Evolutionary conservation across 2,888 invertebrate genomes (phyloP).

Genomic region (Cryptocephalus moraei): DNA sequence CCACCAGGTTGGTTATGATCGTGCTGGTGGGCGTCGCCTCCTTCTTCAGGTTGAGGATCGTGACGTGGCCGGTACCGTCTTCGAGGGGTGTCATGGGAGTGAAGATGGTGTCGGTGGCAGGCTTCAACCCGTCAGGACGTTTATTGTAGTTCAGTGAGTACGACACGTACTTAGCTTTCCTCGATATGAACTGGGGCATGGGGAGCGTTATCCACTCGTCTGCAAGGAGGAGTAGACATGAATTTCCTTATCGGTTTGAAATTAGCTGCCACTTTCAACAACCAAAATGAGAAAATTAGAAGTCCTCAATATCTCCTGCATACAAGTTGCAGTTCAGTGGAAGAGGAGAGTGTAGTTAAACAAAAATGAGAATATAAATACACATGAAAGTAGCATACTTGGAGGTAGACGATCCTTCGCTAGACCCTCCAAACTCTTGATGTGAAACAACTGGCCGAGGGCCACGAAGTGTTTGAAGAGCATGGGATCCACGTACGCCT

Average conservation of each 20-base stretch:
- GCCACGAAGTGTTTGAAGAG: constrained; percentile 57
- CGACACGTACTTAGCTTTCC: constrained; percentile 35
- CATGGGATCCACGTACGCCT: constrained; percentile 58
- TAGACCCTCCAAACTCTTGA: constrained; percentile 48
- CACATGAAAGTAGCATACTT: too few species aligned
- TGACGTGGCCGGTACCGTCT: constrained; percentile 32
- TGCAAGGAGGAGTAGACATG: constrained; percentile 8
- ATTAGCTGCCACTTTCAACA: too few species aligned
- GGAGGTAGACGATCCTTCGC: constrained; percentile 35
- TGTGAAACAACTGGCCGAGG: constrained; percentile 61
- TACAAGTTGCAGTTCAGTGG: too few species aligned
- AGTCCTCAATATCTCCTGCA: too few species aligned
- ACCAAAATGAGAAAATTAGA: too few species aligned
- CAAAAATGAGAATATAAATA: not conserved
- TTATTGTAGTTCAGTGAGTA: constrained; percentile 10
- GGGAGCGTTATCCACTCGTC: constrained; percentile 29
- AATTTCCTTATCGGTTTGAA: too few species aligned
- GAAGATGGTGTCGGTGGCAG: constrained; percentile 17
- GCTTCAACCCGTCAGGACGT: constrained; percentile 5
- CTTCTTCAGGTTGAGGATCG: constrained; percentile 37
- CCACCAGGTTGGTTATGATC: too few species aligned
- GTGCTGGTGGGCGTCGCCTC: constrained; percentile 29
- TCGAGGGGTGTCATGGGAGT: constrained; percentile 20
- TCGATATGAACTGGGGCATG: constrained; percentile 32
- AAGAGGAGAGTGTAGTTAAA: not conserved